Base-by-base conservation (phyloP, 2,113 vertebrate species). In the Caretta caretta region DNA sequence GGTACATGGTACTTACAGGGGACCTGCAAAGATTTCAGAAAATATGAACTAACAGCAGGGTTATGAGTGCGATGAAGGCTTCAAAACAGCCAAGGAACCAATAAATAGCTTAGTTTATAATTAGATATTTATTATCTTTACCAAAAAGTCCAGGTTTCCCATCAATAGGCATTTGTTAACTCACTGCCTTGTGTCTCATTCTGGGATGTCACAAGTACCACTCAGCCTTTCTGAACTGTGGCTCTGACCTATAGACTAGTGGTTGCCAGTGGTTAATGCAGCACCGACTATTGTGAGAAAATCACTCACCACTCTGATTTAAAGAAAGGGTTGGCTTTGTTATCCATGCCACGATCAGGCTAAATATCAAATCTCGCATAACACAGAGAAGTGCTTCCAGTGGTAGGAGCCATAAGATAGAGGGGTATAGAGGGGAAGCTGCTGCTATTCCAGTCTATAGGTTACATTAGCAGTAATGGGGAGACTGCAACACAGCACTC, bases 391-490 rank as follows among this genome's bases (percentile, higher is more conserved):
- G 62, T 0, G 2, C 80, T 48, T 0, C 22, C 59, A 35, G 10
- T 35, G 59, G 13, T 62, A 31, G 13, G 27, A 59, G 25, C 27
- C 57, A 59, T 31, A 17, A 25, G 57, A 2, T 1, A 38, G 38
- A n/a, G 38, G 62, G 88, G 7, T 27, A 42, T 48, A 10, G 57
- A 80, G 49, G 35, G 78, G 49, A 80, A 80, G 35, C 48, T 5
- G 88, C 24, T 27, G 83, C 75, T 81, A 0, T 2, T 57, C 13
- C 24, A 20, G 35, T 16, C n/a, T 31, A 24, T 9, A 53, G 51
- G 42, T 54, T 13, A 80, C 69, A 17, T n/a, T 0, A 0, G 29
- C 4, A 51, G 31, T 75, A 22, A 46, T 49, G 48, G 22, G 0
- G 25, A 79, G 27, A 16, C 59, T 16, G 31, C 31, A 65, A 7